A percentile compares a stretch with the other conserved stretches of the same genome.
phyloP scores from a whole-genome alignment of 2,113 vertebrate genomes.

The Microcebus murinus region DNA sequence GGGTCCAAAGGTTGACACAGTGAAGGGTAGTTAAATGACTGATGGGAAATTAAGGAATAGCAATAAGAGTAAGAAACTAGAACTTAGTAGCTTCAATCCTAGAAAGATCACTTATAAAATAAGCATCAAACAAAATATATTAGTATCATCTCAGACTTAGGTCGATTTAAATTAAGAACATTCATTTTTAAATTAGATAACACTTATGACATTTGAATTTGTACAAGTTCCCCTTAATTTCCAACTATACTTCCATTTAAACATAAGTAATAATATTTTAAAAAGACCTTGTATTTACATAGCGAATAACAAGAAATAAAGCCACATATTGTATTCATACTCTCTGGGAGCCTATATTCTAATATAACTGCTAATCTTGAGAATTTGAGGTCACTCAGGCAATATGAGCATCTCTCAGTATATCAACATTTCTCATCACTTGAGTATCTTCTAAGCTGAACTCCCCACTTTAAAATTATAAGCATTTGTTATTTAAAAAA shows the following conservation, averaged over 20 bases:
- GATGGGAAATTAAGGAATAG: not conserved
- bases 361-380: not conserved
- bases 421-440: not conserved
- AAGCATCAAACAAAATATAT: not conserved
- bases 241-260: slow-evolving; percentile 14
- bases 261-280: not conserved
- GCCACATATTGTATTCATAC: not conserved
- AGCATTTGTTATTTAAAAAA: slow-evolving; percentile 21
- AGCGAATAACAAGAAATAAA: not conserved
- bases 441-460: slow-evolving; percentile 11
- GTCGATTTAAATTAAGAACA: slow-evolving; percentile 35
- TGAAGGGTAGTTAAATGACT: not conserved
- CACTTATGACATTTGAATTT: not conserved
- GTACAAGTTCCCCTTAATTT: slow-evolving; percentile 41
- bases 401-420: not conserved
- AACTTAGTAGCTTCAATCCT: not conserved
- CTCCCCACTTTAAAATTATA: slow-evolving; percentile 17
- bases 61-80: not conserved
- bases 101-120: slow-evolving; percentile 9
- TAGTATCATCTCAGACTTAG: not conserved
- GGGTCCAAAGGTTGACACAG: not conserved
- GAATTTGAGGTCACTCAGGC: not conserved
- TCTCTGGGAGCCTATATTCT: not conserved
- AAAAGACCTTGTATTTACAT: slow-evolving; percentile 41
- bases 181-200: slow-evolving; percentile 45